Percentiles rank a stretch among this genome's conserved stretches.
phyloP scores from a whole-genome alignment of 1,140 invertebrate species.

The Hormaphis cornu region DNA sequence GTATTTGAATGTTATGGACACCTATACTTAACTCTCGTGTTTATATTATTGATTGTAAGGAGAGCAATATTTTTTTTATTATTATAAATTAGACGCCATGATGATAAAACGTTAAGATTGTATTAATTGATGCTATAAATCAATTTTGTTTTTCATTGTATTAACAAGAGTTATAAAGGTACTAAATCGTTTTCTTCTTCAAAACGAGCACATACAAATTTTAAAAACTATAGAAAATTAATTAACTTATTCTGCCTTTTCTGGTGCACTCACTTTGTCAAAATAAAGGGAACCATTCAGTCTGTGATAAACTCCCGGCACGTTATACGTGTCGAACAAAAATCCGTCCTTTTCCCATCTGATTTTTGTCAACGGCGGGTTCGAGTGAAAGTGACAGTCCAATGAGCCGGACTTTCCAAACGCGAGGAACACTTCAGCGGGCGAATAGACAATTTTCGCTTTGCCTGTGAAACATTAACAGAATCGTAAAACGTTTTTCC shows the following conservation, averaged over 20 bases:
- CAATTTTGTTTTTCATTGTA: too few relatives aligned
- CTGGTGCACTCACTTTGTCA: constrained; percentile 49
- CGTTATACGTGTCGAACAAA: constrained; percentile 82
- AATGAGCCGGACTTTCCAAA: constrained; percentile 80
- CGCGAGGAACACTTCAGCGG: constrained; percentile 74
- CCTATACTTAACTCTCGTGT: too few relatives aligned
- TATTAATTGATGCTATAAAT: too few relatives aligned
- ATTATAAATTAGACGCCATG: too few relatives aligned
- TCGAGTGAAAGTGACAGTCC: constrained; percentile 85
- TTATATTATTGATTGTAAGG: too few relatives aligned
- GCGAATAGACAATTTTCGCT: constrained; percentile 83
- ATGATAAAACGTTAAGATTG: too few relatives aligned
- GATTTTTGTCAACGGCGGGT: constrained; percentile 83
- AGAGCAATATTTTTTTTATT: too few relatives aligned
- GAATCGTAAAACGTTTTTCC: not conserved
- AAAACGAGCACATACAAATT: too few relatives aligned
- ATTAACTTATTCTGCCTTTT: too few relatives aligned
- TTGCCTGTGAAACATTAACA: constrained; percentile 57
- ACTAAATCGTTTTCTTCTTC: too few relatives aligned
- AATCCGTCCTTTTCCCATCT: constrained; percentile 91
- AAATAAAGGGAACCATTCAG: constrained; percentile 82
- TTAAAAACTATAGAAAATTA: not conserved
- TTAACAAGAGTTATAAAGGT: too few relatives aligned
- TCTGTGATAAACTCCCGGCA: constrained; percentile 72
- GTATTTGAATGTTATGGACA: too few relatives aligned